phyloP scores from a whole-genome alignment of 2,113 vertebrate genomes.

The Mionectes macconnelli region DNA sequence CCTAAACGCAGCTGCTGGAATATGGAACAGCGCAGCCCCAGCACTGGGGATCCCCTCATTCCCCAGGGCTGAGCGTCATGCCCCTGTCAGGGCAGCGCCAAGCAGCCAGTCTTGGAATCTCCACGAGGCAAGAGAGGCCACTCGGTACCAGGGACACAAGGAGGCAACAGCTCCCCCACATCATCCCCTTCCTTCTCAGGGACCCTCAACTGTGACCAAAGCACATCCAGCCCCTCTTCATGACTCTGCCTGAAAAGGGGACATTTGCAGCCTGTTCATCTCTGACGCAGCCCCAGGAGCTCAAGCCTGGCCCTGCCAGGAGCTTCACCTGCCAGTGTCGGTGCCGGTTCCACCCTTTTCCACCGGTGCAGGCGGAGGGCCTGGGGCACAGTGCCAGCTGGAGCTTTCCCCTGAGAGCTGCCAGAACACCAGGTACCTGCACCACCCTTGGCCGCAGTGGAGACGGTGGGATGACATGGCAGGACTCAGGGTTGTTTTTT shows the following conservation, averaged over 20 bases:
- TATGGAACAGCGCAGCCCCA: not conserved
- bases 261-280: rapidly evolving
- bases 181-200: not conserved
- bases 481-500: not conserved
- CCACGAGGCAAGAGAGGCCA: not conserved
- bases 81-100: not conserved
- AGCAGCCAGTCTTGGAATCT: not conserved
- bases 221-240: not conserved
- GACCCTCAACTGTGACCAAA: rapidly evolving
- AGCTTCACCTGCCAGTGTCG: not conserved
- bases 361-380: not conserved
- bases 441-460: not conserved
- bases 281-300: not conserved
- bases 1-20: not conserved
- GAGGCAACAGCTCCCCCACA: not conserved
- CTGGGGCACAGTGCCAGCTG: not conserved
- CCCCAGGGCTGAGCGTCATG: not conserved
- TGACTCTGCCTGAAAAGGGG: not conserved
- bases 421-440: not conserved
- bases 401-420: not conserved
- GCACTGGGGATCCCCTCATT: not conserved
- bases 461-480: rapidly evolving
- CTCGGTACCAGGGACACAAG: rapidly evolving
- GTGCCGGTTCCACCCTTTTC: not conserved
- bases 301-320: not conserved